Percentiles rank a stretch among this genome's conserved stretches.
These are phyloP conservation scores for Phaenicophaeus curvirostris DNA, from an alignment of 2,797 vertebrate species.

Conservation along the genomic window DNA sequence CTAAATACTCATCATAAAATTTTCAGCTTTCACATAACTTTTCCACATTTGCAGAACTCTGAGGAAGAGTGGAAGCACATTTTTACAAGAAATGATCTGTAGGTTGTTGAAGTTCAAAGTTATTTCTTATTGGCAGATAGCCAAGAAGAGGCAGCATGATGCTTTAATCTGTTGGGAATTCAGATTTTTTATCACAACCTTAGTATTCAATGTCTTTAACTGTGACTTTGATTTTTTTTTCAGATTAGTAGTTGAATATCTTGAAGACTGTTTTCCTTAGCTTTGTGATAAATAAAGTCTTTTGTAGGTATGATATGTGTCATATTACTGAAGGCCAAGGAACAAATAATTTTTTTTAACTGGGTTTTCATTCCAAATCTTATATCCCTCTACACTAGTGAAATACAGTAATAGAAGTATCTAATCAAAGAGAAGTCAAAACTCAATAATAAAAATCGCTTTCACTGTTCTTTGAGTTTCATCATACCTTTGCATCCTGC, in stretches of 20 bases:
- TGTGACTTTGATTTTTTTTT: neutral
- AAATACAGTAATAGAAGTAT: neutral
- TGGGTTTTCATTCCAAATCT: neutral
- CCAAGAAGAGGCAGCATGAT: neutral
- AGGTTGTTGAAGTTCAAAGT: neutral
- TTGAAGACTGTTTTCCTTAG: neutral
- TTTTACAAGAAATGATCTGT: neutral
- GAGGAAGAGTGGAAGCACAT: neutral
- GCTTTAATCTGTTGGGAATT: neutral
- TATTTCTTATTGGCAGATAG: neutral
- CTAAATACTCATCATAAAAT: neutral
- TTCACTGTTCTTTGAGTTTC: neutral
- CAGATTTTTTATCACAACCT: neutral
- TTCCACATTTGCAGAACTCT: neutral
- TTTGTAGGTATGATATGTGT: neutral
- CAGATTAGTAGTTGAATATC: neutral
- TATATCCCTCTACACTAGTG: neutral
- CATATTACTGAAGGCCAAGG: neutral
- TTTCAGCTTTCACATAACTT: neutral
- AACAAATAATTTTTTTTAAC: neutral
- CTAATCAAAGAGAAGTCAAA: neutral
- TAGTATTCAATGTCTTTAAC: neutral
- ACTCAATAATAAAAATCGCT: neutral
- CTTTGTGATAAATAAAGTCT: neutral
- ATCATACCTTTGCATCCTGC: neutral